phyloP scores from a whole-genome alignment of 2,888 invertebrate species.

The Cynaeus angustus region DNA sequence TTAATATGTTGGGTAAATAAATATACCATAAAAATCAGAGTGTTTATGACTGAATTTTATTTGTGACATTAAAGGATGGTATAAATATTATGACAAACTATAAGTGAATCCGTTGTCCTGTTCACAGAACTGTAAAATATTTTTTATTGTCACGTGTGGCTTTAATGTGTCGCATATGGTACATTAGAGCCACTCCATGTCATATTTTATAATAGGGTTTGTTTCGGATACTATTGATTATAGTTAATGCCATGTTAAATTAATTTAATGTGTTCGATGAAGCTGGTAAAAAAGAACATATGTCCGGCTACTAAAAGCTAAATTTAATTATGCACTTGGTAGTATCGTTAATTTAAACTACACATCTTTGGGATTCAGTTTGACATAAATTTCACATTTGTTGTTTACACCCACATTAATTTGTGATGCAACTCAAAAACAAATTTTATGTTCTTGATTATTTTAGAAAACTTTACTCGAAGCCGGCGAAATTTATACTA shows the following conservation, averaged over 20 bases:
- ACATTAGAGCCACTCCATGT: conserved; percentile 56
- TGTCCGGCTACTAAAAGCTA: conserved; percentile 44
- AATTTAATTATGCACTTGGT: conserved; percentile 45
- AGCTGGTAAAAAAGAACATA: conserved; percentile 48
- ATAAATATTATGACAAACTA: conserved; percentile 77
- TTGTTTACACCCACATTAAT: conserved; percentile 2
- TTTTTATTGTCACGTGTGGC: conserved; percentile 63
- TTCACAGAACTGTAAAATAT: conserved; percentile 63
- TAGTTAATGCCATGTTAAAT: conserved; percentile 65
- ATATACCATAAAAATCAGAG: conserved; percentile 76
- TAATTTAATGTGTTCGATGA: conserved; percentile 61
- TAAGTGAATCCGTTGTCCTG: conserved; percentile 60
- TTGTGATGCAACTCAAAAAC: neutral
- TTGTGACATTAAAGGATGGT: conserved; percentile 74
- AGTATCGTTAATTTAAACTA: conserved; percentile 29
- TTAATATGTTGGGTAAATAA: conserved; percentile 74
- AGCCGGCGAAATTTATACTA: too few relatives aligned
- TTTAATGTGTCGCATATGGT: conserved; percentile 62
- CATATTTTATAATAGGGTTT: conserved; percentile 60
- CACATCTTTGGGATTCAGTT: conserved; percentile 6
- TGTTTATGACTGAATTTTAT: conserved; percentile 74
- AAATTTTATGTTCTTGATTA: neutral
- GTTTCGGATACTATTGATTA: conserved; percentile 62
- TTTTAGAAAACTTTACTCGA: neutral
- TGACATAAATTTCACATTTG: conserved; percentile 8